Evolutionary conservation across 2,113 vertebrate species (phyloP).

Genomic region (Meles meles): DNA sequence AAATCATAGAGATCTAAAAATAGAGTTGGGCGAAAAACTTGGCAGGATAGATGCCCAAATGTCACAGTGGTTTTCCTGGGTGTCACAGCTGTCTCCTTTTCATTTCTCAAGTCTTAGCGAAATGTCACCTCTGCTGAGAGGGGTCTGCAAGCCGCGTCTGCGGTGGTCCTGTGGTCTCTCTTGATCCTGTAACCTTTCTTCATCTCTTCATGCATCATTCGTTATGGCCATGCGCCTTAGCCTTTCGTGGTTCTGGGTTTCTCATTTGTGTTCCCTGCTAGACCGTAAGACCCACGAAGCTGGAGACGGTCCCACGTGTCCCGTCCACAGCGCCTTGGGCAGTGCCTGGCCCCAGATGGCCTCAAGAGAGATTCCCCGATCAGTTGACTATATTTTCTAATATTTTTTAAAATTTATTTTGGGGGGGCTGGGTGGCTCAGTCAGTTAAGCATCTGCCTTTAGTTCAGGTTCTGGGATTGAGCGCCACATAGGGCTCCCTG

Average conservation of each 20-base stretch:
- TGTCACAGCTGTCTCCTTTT: not conserved
- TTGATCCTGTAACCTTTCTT: not conserved
- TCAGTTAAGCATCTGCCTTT: too few relatives aligned
- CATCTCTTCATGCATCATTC: accelerated
- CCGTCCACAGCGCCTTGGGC: accelerated
- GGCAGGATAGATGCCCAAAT: accelerated
- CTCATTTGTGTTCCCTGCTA: not conserved
- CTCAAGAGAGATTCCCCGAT: not conserved
- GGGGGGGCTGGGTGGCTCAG: not conserved
- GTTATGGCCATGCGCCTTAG: accelerated
- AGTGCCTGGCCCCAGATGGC: accelerated
- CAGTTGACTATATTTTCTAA: not conserved
- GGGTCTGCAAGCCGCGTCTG: accelerated
- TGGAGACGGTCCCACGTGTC: accelerated
- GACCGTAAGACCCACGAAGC: accelerated
- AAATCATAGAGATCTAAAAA: not conserved
- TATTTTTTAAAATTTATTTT: not conserved
- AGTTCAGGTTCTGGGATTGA: not conserved
- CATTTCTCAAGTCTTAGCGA: not conserved
- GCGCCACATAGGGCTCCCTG: not conserved
- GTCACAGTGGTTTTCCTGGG: not conserved
- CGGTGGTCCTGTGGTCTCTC: not conserved
- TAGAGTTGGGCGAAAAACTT: not conserved
- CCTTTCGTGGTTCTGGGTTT: not conserved
- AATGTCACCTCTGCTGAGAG: accelerated